Base-by-base conservation (phyloP, 1,140 invertebrate genomes). In the Pogonus chalceus region DNA sequence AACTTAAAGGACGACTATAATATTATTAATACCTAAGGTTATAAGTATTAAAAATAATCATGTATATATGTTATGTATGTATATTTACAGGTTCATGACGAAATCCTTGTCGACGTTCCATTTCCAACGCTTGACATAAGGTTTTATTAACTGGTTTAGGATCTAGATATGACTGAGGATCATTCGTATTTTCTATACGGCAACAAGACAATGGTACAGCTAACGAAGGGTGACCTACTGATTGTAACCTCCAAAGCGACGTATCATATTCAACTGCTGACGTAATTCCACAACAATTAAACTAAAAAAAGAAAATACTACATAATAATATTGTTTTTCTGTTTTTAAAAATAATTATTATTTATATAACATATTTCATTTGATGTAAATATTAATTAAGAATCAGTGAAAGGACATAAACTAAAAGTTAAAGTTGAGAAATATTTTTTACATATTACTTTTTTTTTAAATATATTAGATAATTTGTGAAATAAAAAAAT, bases 261-360 rank as follows among this genome's bases (percentile, higher is more conserved):
- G 84, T 86, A 56, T 85, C 83, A 69, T 90, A 92, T 76, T 92
- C 90, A 46, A 78, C 76, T 1, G 84, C 82, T 57, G 81, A 82
- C 23, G 81, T 79, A 62, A 91, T 85, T 9, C 88, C 90, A 68
- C 90, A 93, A 63, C 90, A 93, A 53, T 84, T 76, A 62, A 90
- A 85, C 80, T 89, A 66, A 14, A 72, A 72, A 37, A 54, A 60
- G 57, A 22, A 49, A 48, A n/a, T n/a, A n/a, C n/a, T n/a, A n/a
- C n/a, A n/a, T n/a, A n/a, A n/a, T n/a, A n/a, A n/a, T n/a, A n/a
- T n/a, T n/a, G n/a, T n/a, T n/a, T n/a, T n/a, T n/a, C n/a, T n/a
- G n/a, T n/a, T n/a, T n/a, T n/a, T n/a, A n/a, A n/a, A n/a, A n/a
- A n/a, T n/a, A n/a, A n/a, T n/a, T n/a, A n/a, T n/a, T n/a, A n/a